Base-by-base conservation (phyloP, 2,797 vertebrate species). In the Harpagifer antarcticus region DNA sequence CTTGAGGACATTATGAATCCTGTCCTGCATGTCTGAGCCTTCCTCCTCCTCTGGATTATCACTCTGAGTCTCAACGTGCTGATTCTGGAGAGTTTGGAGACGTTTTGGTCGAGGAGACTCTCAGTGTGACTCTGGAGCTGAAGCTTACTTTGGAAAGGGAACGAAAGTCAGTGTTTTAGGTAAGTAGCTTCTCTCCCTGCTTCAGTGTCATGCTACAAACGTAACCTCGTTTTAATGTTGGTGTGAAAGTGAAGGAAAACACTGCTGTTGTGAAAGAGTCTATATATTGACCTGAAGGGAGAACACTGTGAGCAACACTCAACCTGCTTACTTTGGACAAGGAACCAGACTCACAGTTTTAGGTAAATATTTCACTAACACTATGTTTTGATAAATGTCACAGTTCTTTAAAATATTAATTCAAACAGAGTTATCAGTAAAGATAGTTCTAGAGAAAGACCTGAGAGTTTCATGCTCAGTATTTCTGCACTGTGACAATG, bases 111-210 rank as follows among this genome's bases (percentile, higher is more conserved):
- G n/a, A n/a, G n/a, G n/a, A n/a, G n/a, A 42, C 11, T 4, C 56
- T 69, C 90, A 87, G 15, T 83, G 93, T 93, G 93, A 85, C 88
- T 15, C 87, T 90, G 89, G 86, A 64, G 0, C 1, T 40, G 80
- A 81, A 74, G 86, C 73, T 48, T 27, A 47, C 80, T 93, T 91
- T 84, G 91, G 91, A 71, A 63, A 78, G n/a, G 93, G 91, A 73
- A 94, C 93, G 1, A 91, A 91, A 87, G 74, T 92, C 47, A 91
- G 84, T 2, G 86, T 92, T 79, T 55, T 88, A 15, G 92, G 90
- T 92, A 86, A 91, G 89, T 88, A 9, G 2, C 5, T 61, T 33
- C 37, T 63, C n/a, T 78, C 11, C 14, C 14, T 12, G 11, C 54
- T 55, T 33, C 13, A 62, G 0, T 20, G 68, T 8, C 33, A 11